phyloP scores from a whole-genome alignment of 2,888 invertebrate genomes.

The Drosophila fulvimacula region DNA sequence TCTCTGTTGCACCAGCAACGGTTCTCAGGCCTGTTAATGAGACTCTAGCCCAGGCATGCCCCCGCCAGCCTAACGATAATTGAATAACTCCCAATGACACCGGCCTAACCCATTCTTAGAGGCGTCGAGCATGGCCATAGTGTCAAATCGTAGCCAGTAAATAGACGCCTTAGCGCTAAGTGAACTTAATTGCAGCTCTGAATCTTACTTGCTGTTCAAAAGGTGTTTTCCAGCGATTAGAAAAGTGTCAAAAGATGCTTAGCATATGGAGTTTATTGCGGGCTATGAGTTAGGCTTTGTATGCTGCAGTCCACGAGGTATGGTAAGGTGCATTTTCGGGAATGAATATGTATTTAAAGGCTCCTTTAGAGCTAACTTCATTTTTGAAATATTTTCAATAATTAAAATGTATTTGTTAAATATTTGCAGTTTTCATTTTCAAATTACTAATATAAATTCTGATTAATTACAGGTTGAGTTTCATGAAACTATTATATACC shows the following conservation, averaged over 20 bases:
- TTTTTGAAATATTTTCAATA: too few relatives aligned
- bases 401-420: too few relatives aligned
- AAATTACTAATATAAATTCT: too few relatives aligned
- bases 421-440: too few relatives aligned
- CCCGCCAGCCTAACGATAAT: conserved; percentile 45
- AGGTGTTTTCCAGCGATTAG: conserved; percentile 2
- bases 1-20: conserved; percentile 23
- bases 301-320: not conserved
- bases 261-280: conserved; percentile 4
- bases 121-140: conserved; percentile 3
- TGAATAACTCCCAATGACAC: conserved; percentile 56
- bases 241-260: conserved; percentile 15
- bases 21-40: conserved; percentile 67
- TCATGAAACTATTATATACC: too few relatives aligned
- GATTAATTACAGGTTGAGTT: too few relatives aligned
- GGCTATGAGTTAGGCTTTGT: not conserved
- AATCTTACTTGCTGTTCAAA: not conserved
- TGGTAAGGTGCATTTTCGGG: not conserved
- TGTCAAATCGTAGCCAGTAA: conserved; percentile 27
- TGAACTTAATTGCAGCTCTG: conserved; percentile 19
- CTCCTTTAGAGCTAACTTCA: too few relatives aligned
- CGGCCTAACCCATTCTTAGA: conserved; percentile 26
- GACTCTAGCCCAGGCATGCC: conserved; percentile 25
- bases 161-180: conserved; percentile 28
- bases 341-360: not conserved